A percentile compares a stretch with the other conserved stretches of the same genome.
Conservation (phyloP, 2,113 vertebrate species). For the Acanthochromis polyacanthus region DNA sequence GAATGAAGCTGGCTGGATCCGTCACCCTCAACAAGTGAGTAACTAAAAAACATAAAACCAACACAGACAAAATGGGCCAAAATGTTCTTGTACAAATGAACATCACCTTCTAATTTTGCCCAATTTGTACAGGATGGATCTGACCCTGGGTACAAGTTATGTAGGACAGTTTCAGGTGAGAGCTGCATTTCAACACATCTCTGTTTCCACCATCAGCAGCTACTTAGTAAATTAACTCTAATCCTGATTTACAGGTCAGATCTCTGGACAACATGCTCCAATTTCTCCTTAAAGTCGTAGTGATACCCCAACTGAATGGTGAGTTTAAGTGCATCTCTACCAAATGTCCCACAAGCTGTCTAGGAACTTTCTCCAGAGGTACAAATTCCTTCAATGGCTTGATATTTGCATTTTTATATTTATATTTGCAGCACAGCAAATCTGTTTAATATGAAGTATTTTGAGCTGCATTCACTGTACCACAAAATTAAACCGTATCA, state of each 20-base stretch:
- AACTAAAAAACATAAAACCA: conserved; percentile 2
- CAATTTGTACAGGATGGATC: conserved; percentile 73
- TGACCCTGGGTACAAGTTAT: conserved; percentile 76
- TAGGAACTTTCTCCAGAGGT: too few relatives aligned
- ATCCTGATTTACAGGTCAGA: conserved; percentile 68
- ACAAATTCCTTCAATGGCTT: too few relatives aligned
- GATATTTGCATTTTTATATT: too few relatives aligned
- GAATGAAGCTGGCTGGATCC: conserved; percentile 69
- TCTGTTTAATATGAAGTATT: too few relatives aligned
- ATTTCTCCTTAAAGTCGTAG: conserved; percentile 70
- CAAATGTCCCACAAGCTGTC: background rate
- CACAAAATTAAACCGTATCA: too few relatives aligned
- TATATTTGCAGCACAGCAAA: too few relatives aligned
- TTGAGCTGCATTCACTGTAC: too few relatives aligned
- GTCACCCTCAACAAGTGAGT: conserved; percentile 81
- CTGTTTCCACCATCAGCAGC: background rate
- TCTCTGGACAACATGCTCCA: conserved; percentile 68
- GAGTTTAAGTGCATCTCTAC: conserved; percentile 35
- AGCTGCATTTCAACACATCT: background rate
- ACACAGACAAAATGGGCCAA: background rate
- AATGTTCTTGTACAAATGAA: conserved; percentile 33
- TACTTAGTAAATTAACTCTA: background rate
- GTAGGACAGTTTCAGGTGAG: conserved; percentile 84
- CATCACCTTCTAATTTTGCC: conserved; percentile 35
- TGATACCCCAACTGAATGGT: conserved; percentile 81